Evolutionary conservation across 2,888 invertebrate species (phyloP), one percentile per base, ranked within the genome.

Genomic region (Pachycephus smyrnensis): DNA sequence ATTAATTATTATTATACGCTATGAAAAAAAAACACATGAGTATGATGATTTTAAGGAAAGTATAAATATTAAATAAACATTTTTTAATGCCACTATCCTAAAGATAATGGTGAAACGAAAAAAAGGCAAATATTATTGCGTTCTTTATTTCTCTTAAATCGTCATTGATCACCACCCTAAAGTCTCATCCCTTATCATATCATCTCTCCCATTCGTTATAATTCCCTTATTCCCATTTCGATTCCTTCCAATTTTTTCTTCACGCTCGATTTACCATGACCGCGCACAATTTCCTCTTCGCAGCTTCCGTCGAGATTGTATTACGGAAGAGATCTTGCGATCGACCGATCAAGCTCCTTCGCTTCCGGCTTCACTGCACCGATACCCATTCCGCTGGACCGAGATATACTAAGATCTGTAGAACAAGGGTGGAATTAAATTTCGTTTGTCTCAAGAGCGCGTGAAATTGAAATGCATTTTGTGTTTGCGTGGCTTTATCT

Each of bases 1-100:
- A 76, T 76, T 73, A 80, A 80, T 79, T 77, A 83, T 82, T 82
- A 85, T 87, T 86, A 90, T 88, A 88, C 84, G 89, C 90, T 84
- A 88, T 85, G 88, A 90, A 85, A 90, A 40, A 37, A 37, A 37
- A 37, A 37, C 12, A 88, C 90, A 90, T 86, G 89, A 91, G 89
- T 90, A 90, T 85, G 89, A 90, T 90, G 90, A 90, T 90, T 90
- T 91, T 90, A 90, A 91, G 91, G 89, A 91, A 91, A 91, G 91
- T 91, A 91, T 90, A 90, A 90, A 89, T 90, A 91, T 90, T 89
- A 90, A 71, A 90, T 90, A 89, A 90, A 90, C 90, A 89, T 90
- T 91, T 91, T 91, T 90, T 90, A 89, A 90, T 89, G 85, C 89
- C 90, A 86, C 82, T 91, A 88, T 91, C 88, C 86, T 89, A 86